Evolutionary conservation across 2,113 vertebrate genomes (phyloP).

Genomic region (Prinia subflava): DNA sequence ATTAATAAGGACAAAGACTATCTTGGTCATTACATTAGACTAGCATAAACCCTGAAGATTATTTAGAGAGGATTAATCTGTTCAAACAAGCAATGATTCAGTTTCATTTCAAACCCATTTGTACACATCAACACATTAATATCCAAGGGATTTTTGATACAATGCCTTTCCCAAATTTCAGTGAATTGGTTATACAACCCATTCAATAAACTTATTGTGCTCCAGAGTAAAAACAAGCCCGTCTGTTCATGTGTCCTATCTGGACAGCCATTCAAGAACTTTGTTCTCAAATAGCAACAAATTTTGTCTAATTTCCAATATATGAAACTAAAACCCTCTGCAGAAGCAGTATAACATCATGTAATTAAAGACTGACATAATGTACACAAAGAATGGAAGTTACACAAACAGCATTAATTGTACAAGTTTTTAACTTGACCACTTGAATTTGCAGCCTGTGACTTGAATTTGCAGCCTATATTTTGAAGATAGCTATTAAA

Average conservation of each 20-base stretch:
- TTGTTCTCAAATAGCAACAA: not conserved
- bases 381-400: not conserved
- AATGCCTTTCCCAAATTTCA: not conserved
- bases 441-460: not conserved
- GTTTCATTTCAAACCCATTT: not conserved
- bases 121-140: not conserved
- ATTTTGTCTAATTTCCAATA: not conserved
- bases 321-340: not conserved
- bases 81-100: not conserved
- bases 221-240: not conserved
- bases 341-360: not conserved
- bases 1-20: not conserved
- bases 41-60: not conserved
- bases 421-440: not conserved
- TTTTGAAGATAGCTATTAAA: not conserved
- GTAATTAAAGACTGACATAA: not conserved
- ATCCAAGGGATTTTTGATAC: not conserved
- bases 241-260: not conserved
- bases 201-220: not conserved
- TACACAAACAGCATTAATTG: not conserved
- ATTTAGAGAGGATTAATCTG: not conserved
- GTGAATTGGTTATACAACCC: not conserved
- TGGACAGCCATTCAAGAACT: not conserved
- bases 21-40: not conserved
- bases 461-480: not conserved